Evolutionary conservation across 2,888 invertebrate genomes (phyloP).

Genomic region (Antitype chi): DNA sequence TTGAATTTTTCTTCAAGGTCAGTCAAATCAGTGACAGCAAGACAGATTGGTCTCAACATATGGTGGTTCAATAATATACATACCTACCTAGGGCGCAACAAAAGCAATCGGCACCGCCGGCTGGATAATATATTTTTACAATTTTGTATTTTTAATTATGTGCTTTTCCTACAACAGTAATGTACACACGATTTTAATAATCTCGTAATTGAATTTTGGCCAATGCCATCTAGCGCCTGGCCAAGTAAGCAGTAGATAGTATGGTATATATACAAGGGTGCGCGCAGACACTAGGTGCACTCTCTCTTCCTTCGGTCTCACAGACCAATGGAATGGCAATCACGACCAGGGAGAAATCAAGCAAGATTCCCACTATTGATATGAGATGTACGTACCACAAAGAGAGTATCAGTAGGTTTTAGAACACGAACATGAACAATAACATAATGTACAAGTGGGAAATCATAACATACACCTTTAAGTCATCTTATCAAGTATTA

Average conservation of each 20-base stretch:
- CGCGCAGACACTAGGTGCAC: too few relatives aligned
- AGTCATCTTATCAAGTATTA: neutral
- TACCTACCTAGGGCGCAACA: too few relatives aligned
- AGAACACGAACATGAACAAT: neutral
- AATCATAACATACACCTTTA: neutral
- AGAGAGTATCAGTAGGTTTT: neutral
- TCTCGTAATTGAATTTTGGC: neutral
- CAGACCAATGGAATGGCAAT: neutral
- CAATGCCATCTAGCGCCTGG: neutral
- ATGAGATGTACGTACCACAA: neutral
- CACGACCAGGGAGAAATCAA: neutral
- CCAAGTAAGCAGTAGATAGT: neutral
- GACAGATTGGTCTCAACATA: neutral
- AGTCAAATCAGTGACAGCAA: neutral
- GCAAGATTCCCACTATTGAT: neutral
- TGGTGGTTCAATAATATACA: too few relatives aligned
- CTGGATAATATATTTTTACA: too few relatives aligned
- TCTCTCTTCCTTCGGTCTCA: neutral
- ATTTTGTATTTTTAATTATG: neutral
- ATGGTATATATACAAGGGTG: too few relatives aligned
- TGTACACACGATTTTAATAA: too few relatives aligned
- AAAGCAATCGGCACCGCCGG: too few relatives aligned
- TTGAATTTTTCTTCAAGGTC: neutral
- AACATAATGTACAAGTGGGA: neutral
- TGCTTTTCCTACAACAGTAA: too few relatives aligned